These are phyloP conservation scores for Cettia cetti DNA, from an alignment of 2,113 vertebrate species.

Conservation along the genomic window DNA sequence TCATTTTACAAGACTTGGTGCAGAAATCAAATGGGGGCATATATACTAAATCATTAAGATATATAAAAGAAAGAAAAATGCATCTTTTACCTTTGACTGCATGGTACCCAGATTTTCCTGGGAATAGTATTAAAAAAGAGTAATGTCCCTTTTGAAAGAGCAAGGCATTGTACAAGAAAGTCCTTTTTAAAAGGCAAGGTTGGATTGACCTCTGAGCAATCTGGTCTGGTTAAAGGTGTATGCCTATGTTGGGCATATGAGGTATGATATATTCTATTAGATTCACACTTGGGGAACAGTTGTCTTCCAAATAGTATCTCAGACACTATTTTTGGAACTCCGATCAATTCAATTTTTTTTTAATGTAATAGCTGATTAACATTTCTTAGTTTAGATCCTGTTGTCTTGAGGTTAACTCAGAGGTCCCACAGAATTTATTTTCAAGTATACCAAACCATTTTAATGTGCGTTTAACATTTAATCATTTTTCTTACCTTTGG, in stretches of 20 bases:
- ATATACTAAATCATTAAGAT: neutral
- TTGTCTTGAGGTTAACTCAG: neutral
- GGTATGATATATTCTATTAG: neutral
- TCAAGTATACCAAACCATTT: neutral
- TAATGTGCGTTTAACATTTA: neutral
- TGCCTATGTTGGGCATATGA: rapidly evolving
- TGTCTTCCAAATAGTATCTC: neutral
- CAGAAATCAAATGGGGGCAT: neutral
- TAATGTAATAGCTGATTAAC: neutral
- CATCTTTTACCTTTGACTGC: neutral
- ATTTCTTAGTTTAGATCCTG: neutral
- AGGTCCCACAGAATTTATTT: neutral
- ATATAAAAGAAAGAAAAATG: neutral
- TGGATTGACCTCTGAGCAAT: neutral
- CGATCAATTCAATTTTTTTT: neutral
- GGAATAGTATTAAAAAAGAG: neutral
- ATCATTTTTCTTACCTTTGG: neutral
- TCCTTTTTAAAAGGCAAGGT: neutral
- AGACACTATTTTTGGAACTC: neutral
- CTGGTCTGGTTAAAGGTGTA: neutral
- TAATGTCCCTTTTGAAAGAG: neutral
- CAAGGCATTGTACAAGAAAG: neutral
- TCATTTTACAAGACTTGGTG: neutral
- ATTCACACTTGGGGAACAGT: neutral
- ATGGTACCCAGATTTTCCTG: neutral